These are phyloP conservation scores for Tretioscincus oriximinensis DNA, from an alignment of 2,113 vertebrate genomes.

Conservation along the genomic window DNA sequence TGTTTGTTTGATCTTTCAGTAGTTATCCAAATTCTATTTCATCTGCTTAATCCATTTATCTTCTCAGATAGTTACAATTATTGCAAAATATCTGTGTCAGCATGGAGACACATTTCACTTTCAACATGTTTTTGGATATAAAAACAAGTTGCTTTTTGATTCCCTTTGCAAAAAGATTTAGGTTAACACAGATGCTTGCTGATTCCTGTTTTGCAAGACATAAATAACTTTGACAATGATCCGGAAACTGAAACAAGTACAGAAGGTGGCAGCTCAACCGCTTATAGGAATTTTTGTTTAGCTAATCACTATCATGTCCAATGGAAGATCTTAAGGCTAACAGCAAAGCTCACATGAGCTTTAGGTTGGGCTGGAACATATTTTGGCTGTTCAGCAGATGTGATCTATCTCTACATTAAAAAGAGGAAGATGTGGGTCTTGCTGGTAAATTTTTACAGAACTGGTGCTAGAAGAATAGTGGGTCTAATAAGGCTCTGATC, in stretches of 20 bases:
- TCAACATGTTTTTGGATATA: background rate
- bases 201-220: background rate
- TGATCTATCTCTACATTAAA: no score
- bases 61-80: background rate
- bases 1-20: constrained; percentile 4
- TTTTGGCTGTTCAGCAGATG: no score
- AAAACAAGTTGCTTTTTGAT: background rate
- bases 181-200: background rate
- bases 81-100: constrained; percentile 23
- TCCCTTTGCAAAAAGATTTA: background rate
- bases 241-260: no score
- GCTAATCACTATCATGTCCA: no score
- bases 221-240: no score
- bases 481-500: no score
- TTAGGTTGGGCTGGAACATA: no score
- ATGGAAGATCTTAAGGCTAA: no score
- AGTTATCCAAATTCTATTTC: constrained; percentile 5
- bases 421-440: background rate
- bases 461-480: no score
- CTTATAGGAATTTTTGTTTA: no score
- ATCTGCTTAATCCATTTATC: constrained; percentile 23
- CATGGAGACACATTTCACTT: background rate
- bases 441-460: background rate
- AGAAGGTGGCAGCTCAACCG: no score
- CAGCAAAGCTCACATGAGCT: no score